Evolutionary conservation across 2,113 vertebrate genomes (phyloP).

Genomic region (Herpailurus yagouaroundi): DNA sequence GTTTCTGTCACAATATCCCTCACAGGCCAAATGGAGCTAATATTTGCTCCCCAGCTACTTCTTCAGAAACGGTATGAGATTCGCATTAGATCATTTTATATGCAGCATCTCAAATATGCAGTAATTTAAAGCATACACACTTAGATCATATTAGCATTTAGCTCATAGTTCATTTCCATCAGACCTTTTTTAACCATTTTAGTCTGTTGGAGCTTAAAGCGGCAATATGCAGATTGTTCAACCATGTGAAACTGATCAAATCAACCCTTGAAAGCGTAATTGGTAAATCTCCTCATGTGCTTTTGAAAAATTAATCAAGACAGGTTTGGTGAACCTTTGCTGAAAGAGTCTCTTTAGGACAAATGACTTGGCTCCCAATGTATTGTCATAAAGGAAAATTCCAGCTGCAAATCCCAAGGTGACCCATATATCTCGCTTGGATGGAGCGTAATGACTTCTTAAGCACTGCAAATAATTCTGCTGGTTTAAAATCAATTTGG

Average conservation of each 20-base stretch:
- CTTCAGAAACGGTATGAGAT: slow-evolving; percentile 18
- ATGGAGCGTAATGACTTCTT: slow-evolving; percentile 65
- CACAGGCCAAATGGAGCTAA: neutral
- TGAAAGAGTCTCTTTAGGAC: slow-evolving; percentile 59
- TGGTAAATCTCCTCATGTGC: slow-evolving; percentile 70
- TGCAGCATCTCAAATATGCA: slow-evolving; percentile 4
- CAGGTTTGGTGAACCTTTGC: slow-evolving; percentile 65
- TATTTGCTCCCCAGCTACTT: neutral
- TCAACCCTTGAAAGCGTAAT: slow-evolving; percentile 72
- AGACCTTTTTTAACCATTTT: slow-evolving; percentile 50
- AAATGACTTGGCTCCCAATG: slow-evolving; percentile 25
- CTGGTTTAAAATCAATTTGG: slow-evolving; percentile 75
- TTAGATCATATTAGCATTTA: slow-evolving; percentile 27
- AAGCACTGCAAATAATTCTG: slow-evolving; percentile 65
- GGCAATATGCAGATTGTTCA: slow-evolving; percentile 43
- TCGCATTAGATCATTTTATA: slow-evolving; percentile 21
- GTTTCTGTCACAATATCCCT: neutral
- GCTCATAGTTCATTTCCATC: slow-evolving; percentile 34
- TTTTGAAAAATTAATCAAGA: slow-evolving; percentile 75
- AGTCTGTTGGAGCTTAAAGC: slow-evolving; percentile 61
- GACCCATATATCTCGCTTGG: slow-evolving; percentile 60
- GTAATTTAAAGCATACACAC: slow-evolving; percentile 18
- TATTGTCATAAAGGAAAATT: slow-evolving; percentile 43
- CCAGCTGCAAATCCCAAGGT: slow-evolving; percentile 73
- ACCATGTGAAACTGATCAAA: slow-evolving; percentile 67